A percentile compares a stretch with the other conserved stretches of the same genome.
Evolutionary conservation across 2,797 vertebrate genomes (phyloP).

Genomic region (Australoheros facetus): DNA sequence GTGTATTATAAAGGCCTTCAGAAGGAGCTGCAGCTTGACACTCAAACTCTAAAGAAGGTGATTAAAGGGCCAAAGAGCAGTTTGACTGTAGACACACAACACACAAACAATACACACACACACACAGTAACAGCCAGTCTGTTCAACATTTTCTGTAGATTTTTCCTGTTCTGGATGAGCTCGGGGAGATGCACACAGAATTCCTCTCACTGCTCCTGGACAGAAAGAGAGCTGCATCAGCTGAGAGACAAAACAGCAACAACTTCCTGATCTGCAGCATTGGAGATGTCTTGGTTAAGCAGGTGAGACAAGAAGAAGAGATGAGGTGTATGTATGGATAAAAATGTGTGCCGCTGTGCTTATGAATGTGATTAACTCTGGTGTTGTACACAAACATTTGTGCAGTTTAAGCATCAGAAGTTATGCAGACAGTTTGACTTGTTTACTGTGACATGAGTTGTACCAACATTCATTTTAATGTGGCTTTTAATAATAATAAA

Average conservation of each 20-base stretch:
- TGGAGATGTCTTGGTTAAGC: conserved; percentile 87
- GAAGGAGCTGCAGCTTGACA: conserved; percentile 87
- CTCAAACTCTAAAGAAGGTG: conserved; percentile 84
- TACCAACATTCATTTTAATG: too few species aligned
- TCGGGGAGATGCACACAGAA: conserved; percentile 87
- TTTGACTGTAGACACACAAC: not conserved
- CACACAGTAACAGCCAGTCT: not conserved
- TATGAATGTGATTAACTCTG: too few species aligned
- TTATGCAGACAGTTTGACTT: too few species aligned
- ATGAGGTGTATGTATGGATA: not conserved
- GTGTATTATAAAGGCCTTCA: conserved; percentile 90
- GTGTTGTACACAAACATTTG: too few species aligned
- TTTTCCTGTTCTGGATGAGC: conserved; percentile 89
- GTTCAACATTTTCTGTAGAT: conserved; percentile 54
- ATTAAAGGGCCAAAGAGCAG: not conserved
- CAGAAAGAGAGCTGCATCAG: conserved; percentile 76
- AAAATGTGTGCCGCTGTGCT: too few species aligned
- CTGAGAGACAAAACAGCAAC: conserved; percentile 78
- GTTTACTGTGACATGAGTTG: too few species aligned
- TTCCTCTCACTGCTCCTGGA: conserved; percentile 89
- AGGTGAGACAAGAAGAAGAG: conserved; percentile 76
- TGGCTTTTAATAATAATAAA: too few species aligned
- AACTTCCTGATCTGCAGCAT: conserved; percentile 88
- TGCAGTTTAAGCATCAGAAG: too few species aligned
- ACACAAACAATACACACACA: too few species aligned